Percentiles rank a stretch among this genome's conserved stretches.
Conservation (phyloP, 35 echinoderm and acorn worm genomes). For the Diadema setosum region DNA sequence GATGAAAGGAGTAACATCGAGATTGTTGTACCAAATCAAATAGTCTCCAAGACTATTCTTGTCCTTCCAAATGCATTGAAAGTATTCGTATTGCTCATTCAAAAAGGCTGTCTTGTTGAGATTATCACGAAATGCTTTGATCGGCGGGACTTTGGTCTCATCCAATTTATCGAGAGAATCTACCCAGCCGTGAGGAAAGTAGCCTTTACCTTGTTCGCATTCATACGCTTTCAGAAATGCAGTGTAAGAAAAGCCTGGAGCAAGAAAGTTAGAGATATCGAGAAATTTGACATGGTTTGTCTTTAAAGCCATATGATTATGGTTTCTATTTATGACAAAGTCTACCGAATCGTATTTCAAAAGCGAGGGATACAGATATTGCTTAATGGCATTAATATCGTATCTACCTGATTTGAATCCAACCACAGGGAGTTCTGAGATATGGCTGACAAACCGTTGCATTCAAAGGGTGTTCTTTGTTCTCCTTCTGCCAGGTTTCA, state of each 20-base stretch:
- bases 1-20: neutral
- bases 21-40: too few species aligned
- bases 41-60: neutral
- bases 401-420: conserved; percentile 52
- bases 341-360: neutral
- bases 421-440: conserved; percentile 31
- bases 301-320: too few species aligned
- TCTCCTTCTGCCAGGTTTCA: neutral
- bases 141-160: neutral
- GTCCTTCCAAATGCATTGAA: neutral
- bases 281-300: neutral
- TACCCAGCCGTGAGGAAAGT: conserved; percentile 5
- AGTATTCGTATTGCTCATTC: neutral
- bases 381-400: too few species aligned
- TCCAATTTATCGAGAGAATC: neutral
- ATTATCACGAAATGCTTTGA: neutral
- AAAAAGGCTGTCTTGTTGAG: neutral
- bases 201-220: too few species aligned
- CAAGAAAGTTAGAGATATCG: too few species aligned
- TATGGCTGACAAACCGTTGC: neutral
- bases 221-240: too few species aligned
- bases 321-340: neutral
- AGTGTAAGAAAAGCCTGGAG: too few species aligned
- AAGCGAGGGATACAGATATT: too few species aligned
- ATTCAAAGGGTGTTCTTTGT: neutral